Evolutionary conservation across 2,888 invertebrate genomes (phyloP).

Genomic region (Noctua comes): DNA sequence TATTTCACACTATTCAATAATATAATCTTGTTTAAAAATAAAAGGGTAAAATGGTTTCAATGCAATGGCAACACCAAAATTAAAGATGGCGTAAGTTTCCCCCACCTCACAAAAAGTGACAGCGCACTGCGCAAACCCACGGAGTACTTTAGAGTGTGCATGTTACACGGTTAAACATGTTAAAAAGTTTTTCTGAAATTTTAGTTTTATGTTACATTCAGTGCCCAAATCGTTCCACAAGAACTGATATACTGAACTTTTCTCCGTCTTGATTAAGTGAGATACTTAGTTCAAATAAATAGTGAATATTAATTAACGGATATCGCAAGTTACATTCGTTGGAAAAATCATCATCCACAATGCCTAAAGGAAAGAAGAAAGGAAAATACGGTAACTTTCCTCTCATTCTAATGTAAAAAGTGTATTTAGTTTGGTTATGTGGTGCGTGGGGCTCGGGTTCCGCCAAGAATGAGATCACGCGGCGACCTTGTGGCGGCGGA

Average conservation of each 20-base stretch:
- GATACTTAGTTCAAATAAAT: slow-evolving; percentile 84
- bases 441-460: slow-evolving; percentile 72
- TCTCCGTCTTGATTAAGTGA: slow-evolving; percentile 94
- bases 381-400: slow-evolving; percentile 92
- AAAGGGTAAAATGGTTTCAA: slow-evolving; percentile 8
- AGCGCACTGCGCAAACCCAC: slow-evolving; percentile 86
- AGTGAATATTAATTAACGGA: slow-evolving; percentile 90
- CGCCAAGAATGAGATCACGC: slow-evolving; percentile 87
- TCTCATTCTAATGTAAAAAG: slow-evolving; percentile 31
- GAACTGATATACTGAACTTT: slow-evolving; percentile 93
- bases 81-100: slow-evolving; percentile 80
- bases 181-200: slow-evolving; percentile 93
- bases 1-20: too few species aligned
- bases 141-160: slow-evolving; percentile 85
- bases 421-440: slow-evolving; percentile 51
- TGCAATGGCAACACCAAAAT: slow-evolving; percentile 70
- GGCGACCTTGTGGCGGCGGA: slow-evolving; percentile 86
- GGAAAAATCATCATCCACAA: slow-evolving; percentile 83
- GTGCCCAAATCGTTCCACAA: slow-evolving; percentile 93
- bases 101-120: slow-evolving; percentile 75
- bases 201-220: slow-evolving; percentile 93
- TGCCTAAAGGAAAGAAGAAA: slow-evolving; percentile 95
- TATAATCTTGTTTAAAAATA: neutral
- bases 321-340: slow-evolving; percentile 80
- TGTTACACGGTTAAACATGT: slow-evolving; percentile 92